Conservation (phyloP, 92 coral and sea anemone genomes). For the Zoanthus solanderi region DNA sequence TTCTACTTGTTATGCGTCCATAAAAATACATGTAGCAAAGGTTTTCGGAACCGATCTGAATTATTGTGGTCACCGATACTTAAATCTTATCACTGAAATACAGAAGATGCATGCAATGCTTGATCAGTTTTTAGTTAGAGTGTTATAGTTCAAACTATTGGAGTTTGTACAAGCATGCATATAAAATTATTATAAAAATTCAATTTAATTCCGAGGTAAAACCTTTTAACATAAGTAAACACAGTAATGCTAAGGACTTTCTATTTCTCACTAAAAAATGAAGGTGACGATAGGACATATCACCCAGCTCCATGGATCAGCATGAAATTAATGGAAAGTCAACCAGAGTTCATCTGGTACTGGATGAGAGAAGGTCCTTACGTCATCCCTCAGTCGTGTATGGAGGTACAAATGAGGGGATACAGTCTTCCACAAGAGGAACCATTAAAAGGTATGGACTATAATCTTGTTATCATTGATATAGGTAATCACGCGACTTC, state of each 20-base stretch:
- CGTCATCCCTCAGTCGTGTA: slow-evolving; percentile 70
- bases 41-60: too few relatives aligned
- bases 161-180: too few relatives aligned
- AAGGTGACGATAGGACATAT: slow-evolving; percentile 53
- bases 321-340: slow-evolving; percentile 57
- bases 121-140: too few relatives aligned
- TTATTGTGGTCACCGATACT: too few relatives aligned
- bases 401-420: slow-evolving; percentile 78
- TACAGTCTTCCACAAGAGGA: not conserved
- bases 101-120: too few relatives aligned
- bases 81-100: too few relatives aligned
- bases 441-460: not conserved
- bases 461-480: not conserved
- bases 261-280: not conserved
- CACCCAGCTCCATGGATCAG: slow-evolving; percentile 89
- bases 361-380: slow-evolving; percentile 90
- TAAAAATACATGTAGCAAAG: too few relatives aligned
- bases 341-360: slow-evolving; percentile 84
- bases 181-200: not conserved
- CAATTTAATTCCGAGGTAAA: not conserved
- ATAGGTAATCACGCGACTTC: not conserved
- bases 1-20: too few relatives aligned
- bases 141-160: too few relatives aligned
- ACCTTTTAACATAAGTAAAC: not conserved
- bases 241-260: not conserved